phyloP scores from a whole-genome alignment of 2,113 vertebrate genomes.

The Ceyx melanurus region DNA sequence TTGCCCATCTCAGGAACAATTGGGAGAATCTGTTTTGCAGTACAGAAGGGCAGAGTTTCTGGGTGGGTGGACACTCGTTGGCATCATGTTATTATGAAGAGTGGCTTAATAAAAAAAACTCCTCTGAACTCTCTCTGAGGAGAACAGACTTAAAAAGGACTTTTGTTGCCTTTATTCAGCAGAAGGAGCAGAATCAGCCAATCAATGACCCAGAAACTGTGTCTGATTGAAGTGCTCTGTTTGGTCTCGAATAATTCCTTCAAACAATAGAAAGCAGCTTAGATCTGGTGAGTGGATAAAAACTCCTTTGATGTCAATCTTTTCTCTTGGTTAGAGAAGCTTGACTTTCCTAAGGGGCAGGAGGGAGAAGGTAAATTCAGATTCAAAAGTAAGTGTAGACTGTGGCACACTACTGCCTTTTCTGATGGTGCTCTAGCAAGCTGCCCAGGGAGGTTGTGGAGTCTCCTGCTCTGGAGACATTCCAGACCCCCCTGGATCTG shows the following conservation, averaged over 20 bases:
- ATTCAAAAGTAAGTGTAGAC: background rate
- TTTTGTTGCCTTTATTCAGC: background rate
- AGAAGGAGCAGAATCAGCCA: background rate
- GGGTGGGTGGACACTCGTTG: background rate
- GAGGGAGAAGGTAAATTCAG: background rate
- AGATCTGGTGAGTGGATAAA: constrained; percentile 15
- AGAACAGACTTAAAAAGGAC: background rate
- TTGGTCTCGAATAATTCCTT: constrained; percentile 7
- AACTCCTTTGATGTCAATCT: constrained; percentile 13
- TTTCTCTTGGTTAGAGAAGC: background rate
- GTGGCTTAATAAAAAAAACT: background rate
- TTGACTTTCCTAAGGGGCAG: background rate
- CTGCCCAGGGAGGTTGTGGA: too few species aligned
- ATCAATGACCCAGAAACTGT: background rate
- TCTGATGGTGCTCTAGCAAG: background rate
- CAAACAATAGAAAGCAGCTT: background rate
- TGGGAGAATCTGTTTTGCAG: background rate
- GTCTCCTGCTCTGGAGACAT: too few species aligned
- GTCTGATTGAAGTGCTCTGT: background rate
- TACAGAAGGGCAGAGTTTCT: background rate
- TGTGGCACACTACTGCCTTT: background rate
- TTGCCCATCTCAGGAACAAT: background rate
- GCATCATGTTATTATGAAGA: background rate
- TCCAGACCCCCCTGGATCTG: too few species aligned
- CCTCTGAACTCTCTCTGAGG: background rate